Base-by-base conservation (phyloP, 2,888 invertebrate genomes). In the Cephus pygmeus region DNA sequence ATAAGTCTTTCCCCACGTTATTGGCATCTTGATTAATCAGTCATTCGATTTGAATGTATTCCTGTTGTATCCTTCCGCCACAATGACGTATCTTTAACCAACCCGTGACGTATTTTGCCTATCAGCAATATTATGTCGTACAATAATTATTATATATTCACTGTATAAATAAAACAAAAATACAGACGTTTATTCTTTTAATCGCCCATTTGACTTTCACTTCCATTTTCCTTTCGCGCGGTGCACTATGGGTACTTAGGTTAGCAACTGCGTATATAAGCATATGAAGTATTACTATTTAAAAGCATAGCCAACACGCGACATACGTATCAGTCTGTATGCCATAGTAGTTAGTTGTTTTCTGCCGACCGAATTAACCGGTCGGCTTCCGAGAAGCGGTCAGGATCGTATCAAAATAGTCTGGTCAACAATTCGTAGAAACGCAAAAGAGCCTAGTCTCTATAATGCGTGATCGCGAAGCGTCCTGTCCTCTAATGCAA, bases 371-470 rank as follows among this genome's bases (percentile, higher is more conserved):
- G 82, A 83, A 83, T 83, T 82, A 83, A 81, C 81, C 81, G 79
- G 80, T 79, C 79, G 82, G 78, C 73, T 83, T 81, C 83, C 56
- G 34, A 79, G 82, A 83, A 83, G 69, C 77, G 75, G 79, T 81
- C 78, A 79, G 81, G 83, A 83, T 83, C 81, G 79, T 77, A 81
- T 83, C 79, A 81, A 82, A 83, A 83, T 83, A 83, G 83, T 81
- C 36, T 15, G 30, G 31, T 71, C 71, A 33, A 33, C 71, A 33
- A 33, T 71, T 71, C 71, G 71, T 33, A 71, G 71, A 71, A 71
- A 56, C 40, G 40, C 23, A 56, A 56, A 56, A 56, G 40, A 56
- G 40, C 40, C 40, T 56, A 56, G 40, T 56, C 40, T 40, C 40
- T 56, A 56, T 56, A 23, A 56, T 56, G 40, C 15, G 40, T 2